Conservation (phyloP, 2,888 invertebrate genomes). For the Margaritifera margaritifera region DNA sequence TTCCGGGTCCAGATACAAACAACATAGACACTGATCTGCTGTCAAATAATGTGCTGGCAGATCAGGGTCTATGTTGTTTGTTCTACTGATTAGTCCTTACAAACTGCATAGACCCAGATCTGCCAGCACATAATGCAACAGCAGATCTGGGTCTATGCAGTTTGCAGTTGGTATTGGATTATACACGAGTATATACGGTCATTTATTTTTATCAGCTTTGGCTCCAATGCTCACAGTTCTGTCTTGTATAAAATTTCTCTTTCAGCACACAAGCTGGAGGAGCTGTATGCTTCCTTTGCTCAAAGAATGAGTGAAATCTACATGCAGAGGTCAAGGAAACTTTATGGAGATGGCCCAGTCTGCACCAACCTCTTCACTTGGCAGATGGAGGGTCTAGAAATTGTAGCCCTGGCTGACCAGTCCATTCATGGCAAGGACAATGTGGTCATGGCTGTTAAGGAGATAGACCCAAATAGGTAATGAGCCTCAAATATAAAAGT, state of each 20-base stretch:
- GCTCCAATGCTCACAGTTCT: no score
- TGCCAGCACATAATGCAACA: no score
- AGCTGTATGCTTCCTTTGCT: conserved; percentile 88
- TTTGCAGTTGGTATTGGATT: no score
- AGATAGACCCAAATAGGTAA: conserved; percentile 87
- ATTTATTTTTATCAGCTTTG: no score
- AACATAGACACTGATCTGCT: no score
- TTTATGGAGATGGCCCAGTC: conserved; percentile 79
- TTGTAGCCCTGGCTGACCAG: conserved; percentile 88
- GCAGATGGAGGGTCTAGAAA: conserved; percentile 83
- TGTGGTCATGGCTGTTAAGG: conserved; percentile 82
- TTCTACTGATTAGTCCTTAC: no score
- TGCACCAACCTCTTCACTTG: conserved; percentile 87
- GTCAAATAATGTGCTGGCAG: no score
- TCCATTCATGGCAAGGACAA: conserved; percentile 87
- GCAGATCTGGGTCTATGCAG: no score
- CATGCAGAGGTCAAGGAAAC: conserved; percentile 88
- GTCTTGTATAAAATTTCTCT: neutral
- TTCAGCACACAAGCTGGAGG: conserved; percentile 79
- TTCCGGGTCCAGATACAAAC: no score
- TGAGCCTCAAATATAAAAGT: neutral
- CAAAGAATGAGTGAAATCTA: conserved; percentile 97
- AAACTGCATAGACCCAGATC: no score
- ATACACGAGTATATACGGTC: no score
- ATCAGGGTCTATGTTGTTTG: no score